Base-by-base conservation (phyloP, 2,113 vertebrate species). In the Synchiropus splendidus region DNA sequence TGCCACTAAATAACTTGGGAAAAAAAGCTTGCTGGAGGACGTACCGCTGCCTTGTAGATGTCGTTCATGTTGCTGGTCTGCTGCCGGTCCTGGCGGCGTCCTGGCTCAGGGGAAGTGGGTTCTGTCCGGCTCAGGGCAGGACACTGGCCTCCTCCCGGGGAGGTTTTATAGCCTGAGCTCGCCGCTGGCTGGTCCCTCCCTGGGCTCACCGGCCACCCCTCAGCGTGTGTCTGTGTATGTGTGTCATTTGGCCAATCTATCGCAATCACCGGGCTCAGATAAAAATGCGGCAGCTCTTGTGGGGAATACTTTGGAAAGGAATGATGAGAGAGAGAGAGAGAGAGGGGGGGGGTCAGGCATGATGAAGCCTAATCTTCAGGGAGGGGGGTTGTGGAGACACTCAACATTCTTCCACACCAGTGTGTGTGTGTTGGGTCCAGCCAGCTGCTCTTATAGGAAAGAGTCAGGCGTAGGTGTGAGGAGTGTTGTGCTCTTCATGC, bases 11-110 rank as follows among this genome's bases (percentile, higher is more conserved):
- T 4, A 27, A n/a, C n/a, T n/a, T n/a, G n/a, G n/a, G n/a, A n/a
- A n/a, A n/a, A n/a, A n/a, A n/a, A n/a, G 45, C 34, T 10, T 31
- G 40, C 5, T 16, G 36, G 49, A 42, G 47, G 40, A 70, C 77
- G 11, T 83, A 83, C 81, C 81, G 79, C 81, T 65, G 81, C 81
- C 65, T 83, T 83, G 74, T 83, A 83, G 77, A 83, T 83, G 70
- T 83, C 81, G 69, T 83, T 83, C 81, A 83, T 83, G 66, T 55
- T 67, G 70, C 56, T 74, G 14, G 64, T 62, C 65, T 52, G 66
- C 64, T 72, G 56, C 71, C 67, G 58, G 72, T 74, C 54, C 52
- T 46, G 60, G 44, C 18, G 42, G 48, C 34, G 70, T 78, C 57
- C 72, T 70, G 75, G 54, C 70, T 64, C 72, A 61, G 61, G 71